phyloP scores from a whole-genome alignment of 2,888 invertebrate species.

The Criorhina ranunculi region DNA sequence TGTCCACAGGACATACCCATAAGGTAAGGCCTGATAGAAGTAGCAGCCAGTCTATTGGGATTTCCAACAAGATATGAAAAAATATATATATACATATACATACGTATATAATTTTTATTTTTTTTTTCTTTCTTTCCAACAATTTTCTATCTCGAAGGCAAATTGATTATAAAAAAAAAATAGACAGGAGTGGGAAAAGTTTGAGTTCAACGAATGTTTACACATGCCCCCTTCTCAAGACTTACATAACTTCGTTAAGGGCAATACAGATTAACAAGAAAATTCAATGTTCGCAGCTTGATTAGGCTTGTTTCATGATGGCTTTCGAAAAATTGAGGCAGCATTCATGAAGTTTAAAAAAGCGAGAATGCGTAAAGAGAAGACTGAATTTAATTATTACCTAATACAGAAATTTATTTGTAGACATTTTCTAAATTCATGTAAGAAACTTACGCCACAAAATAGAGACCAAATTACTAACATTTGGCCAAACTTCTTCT shows the following conservation, averaged over 20 bases:
- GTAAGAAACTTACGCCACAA: too few species aligned
- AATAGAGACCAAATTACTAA: too few species aligned
- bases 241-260: conserved; percentile 23
- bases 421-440: too few species aligned
- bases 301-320: conserved; percentile 24
- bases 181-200: conserved; percentile 10
- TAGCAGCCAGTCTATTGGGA: conserved; percentile 40
- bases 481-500: too few species aligned
- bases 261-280: conserved; percentile 40
- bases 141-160: conserved; percentile 40
- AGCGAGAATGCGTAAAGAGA: not conserved
- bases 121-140: conserved; percentile 24
- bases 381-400: not conserved
- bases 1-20: conserved; percentile 47
- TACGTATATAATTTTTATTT: too few species aligned
- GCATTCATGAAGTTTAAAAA: not conserved
- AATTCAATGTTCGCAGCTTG: conserved; percentile 39
- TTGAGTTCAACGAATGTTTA: conserved; percentile 39
- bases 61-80: conserved; percentile 47
- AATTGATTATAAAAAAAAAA: conserved; percentile 55
- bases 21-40: conserved; percentile 27
- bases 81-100: conserved; percentile 29
- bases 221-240: conserved; percentile 17
- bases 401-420: not conserved
- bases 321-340: conserved; percentile 12